Evolutionary conservation across 2,888 invertebrate genomes (phyloP), one percentile per base, ranked within the genome.

Genomic region (Himalopsyche japonica): DNA sequence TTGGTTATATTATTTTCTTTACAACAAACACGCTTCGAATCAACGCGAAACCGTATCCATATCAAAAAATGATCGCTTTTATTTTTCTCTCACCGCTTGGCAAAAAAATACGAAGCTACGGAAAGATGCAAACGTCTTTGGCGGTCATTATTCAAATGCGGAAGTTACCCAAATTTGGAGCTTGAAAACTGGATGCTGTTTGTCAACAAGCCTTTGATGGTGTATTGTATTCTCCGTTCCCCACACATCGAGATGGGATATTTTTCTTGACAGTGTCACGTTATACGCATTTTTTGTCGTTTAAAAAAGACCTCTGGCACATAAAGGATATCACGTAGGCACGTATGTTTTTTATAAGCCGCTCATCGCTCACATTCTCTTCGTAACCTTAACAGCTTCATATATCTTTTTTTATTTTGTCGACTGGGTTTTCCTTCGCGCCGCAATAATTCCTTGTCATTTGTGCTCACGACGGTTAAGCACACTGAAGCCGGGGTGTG

Each of bases 321-420:
- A 79, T 34, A 64, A 78, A 81, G 76, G 81, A 81, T 83, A 83
- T 85, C 85, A 85, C 85, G 84, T 76, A 82, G 79, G 48, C 79
- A 81, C 84, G 85, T 85, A 85, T 85, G 85, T 85, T 86, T 86
- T 86, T 86, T 86, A 86, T 86, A 86, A 81, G 83, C 86, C 83
- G 79, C 83, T 77, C 86, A 81, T 84, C 83, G 81, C 80, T 86
- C 86, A 82, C 81, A 76, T 32, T 70, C 80, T 80, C 80, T 70
- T 80, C 76, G 76, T 48, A 84, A 57, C 84, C 80, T 24, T 83
- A 84, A 84, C 81, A 78, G 81, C 84, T 81, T 78, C 81, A 81
- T 84, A 80, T 81, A 80, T 84, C 70, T 81, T 77, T 84, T 82
- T 84, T 81, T 84, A 81, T 84, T 84, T 80, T 57, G 80, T 57